Percentiles rank a stretch among this genome's conserved stretches.
phyloP scores from a whole-genome alignment of 2,797 vertebrate species.

The Antennarius maculatus region DNA sequence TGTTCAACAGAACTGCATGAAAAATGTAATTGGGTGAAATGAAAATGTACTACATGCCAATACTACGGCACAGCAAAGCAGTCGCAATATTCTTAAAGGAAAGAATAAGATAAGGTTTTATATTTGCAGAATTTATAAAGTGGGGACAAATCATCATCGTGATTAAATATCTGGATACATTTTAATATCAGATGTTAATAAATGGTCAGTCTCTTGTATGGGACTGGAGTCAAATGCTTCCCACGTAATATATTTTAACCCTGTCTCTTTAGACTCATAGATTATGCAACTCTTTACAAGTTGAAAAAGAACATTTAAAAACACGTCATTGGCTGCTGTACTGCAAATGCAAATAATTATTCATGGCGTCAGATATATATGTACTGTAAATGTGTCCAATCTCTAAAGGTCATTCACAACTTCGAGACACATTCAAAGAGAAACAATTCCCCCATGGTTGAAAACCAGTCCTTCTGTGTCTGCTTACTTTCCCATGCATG shows the following conservation, averaged over 20 bases:
- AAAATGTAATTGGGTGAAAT: too few relatives aligned
- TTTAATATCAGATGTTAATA: too few relatives aligned
- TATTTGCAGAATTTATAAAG: too few relatives aligned
- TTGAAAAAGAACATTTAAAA: neutral
- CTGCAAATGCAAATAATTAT: neutral
- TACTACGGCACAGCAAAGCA: too few relatives aligned
- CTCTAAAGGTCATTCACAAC: neutral
- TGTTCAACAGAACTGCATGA: too few relatives aligned
- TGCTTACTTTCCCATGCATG: conserved; percentile 89
- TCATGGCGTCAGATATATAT: neutral
- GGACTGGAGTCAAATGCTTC: neutral
- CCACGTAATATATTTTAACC: too few relatives aligned
- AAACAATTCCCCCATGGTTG: neutral
- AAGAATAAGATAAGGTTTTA: too few relatives aligned
- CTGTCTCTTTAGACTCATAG: too few relatives aligned
- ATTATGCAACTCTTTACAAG: neutral
- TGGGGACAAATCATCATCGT: too few relatives aligned
- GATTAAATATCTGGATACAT: too few relatives aligned
- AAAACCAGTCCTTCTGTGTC: neutral
- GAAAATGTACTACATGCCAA: neutral
- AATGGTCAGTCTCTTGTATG: too few relatives aligned
- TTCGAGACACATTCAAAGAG: neutral
- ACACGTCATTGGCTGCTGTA: neutral
- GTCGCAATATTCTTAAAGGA: too few relatives aligned
- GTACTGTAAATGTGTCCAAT: neutral